Evolutionary conservation across 2,113 vertebrate species (phyloP), one percentile per base, ranked within the genome.

Genomic region (Meleagris gallopavo): DNA sequence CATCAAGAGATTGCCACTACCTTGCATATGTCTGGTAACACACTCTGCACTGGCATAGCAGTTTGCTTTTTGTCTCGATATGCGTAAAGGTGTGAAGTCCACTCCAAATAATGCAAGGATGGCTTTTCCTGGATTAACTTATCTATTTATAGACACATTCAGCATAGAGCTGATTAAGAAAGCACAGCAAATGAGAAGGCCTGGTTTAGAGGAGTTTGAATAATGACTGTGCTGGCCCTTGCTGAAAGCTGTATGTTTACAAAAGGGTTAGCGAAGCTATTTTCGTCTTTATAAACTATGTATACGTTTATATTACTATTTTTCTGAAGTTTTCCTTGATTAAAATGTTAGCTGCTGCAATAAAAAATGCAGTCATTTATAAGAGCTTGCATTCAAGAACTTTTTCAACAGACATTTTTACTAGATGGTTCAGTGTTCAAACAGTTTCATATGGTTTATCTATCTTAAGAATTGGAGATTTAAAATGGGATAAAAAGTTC

Each of bases 261-360:
- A 96, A 71, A 96, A 96, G 91, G 94, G 87, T 97, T 96, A 95
- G 93, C 94, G 73, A 94, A 97, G 95, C 95, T 97, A 96, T 98
- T 98, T 97, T 96, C 19, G 89, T 97, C 95, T 97, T 95, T 96
- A 94, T 97, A 97, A 98, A 97, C 94, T 89, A 88, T 96, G 55
- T 88, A 66, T 88, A 66, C 7, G 65, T 94, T 94, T 97, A 80
- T 95, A 89, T 96, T 97, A 97, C 92, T 95, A 93, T 82, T 95
- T 96, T 98, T 90, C 87, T 94, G 83, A 96, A 90, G 94, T 92
- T 95, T 96, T 80, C 89, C 87, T 86, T 94, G 70, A 95, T 97
- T 97, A 95, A 95, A 95, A 73, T 78, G 77, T 90, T 97, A 96
- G 79, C 85, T 97, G 86, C 41, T 95, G 67, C 82, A 57, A n/a